phyloP scores from a whole-genome alignment of 2,113 vertebrate species.

The Chrysochloris asiatica region DNA sequence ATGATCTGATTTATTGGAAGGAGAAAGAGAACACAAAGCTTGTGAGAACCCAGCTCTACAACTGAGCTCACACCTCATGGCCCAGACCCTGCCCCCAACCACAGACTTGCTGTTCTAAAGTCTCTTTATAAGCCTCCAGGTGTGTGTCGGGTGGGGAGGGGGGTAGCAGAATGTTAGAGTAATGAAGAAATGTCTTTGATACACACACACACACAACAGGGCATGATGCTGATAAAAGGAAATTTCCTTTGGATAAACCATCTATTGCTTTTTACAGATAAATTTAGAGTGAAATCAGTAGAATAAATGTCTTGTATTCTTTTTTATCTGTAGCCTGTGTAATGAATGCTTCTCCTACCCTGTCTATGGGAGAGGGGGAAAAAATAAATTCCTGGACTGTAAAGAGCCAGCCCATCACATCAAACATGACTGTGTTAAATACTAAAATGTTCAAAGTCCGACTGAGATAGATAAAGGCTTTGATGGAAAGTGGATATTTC shows the following conservation, averaged over 20 bases:
- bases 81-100: rapidly evolving
- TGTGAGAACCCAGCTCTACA: not conserved
- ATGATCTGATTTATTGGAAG: conserved; percentile 53
- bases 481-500: conserved; percentile 97
- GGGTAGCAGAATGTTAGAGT: not conserved
- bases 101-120: not conserved
- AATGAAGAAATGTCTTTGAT: not conserved
- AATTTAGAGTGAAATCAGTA: conserved; percentile 44
- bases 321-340: conserved; percentile 62
- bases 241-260: not conserved
- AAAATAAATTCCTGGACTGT: conserved; percentile 67
- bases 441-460: conserved; percentile 89
- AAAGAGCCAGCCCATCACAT: conserved; percentile 82
- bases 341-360: conserved; percentile 62
- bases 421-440: conserved; percentile 86
- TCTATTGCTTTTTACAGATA: not conserved
- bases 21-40: not conserved
- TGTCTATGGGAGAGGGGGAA: not conserved
- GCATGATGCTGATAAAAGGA: not conserved
- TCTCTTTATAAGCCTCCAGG: not conserved
- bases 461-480: conserved; percentile 92
- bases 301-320: conserved; percentile 53
- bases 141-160: too few relatives aligned
- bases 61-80: not conserved
- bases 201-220: not conserved